These are phyloP conservation scores for Stenodema calcarata DNA, from an alignment of 2,888 invertebrate species.

Conservation along the genomic window DNA sequence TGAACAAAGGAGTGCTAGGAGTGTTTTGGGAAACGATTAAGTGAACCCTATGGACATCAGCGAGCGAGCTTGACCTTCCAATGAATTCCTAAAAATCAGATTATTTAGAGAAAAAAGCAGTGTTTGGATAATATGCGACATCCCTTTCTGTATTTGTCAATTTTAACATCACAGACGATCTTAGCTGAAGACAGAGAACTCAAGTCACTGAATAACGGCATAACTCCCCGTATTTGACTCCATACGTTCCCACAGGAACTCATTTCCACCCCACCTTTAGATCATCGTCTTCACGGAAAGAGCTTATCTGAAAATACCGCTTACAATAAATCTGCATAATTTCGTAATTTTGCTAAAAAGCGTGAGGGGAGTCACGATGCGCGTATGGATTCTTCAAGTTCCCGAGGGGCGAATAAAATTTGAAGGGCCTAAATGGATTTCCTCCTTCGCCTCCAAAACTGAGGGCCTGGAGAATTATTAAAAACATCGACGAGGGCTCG, in stretches of 20 bases:
- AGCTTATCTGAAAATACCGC: not conserved
- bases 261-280: not conserved
- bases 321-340: slow-evolving; percentile 25
- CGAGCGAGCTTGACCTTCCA: too few relatives aligned
- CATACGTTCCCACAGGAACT: not conserved
- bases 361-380: not conserved
- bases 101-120: too few relatives aligned
- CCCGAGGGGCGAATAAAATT: slow-evolving; percentile 42
- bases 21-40: too few relatives aligned
- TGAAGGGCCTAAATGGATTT: slow-evolving; percentile 36
- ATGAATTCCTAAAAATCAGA: too few relatives aligned
- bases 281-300: not conserved
- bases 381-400: slow-evolving; percentile 37
- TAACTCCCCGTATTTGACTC: not conserved
- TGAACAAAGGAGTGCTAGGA: too few relatives aligned
- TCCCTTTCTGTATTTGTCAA: too few relatives aligned
- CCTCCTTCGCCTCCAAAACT: slow-evolving; percentile 36
- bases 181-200: too few relatives aligned
- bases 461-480: slow-evolving; percentile 31
- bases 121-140: too few relatives aligned
- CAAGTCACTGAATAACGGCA: not conserved
- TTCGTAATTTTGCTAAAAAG: slow-evolving; percentile 22
- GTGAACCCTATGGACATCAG: too few relatives aligned
- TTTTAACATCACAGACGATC: too few relatives aligned
- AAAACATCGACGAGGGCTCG: not conserved